Percentiles rank a stretch among this genome's conserved stretches.
phyloP scores from a whole-genome alignment of 2,888 invertebrate genomes.

The Subacronicta megacephala region DNA sequence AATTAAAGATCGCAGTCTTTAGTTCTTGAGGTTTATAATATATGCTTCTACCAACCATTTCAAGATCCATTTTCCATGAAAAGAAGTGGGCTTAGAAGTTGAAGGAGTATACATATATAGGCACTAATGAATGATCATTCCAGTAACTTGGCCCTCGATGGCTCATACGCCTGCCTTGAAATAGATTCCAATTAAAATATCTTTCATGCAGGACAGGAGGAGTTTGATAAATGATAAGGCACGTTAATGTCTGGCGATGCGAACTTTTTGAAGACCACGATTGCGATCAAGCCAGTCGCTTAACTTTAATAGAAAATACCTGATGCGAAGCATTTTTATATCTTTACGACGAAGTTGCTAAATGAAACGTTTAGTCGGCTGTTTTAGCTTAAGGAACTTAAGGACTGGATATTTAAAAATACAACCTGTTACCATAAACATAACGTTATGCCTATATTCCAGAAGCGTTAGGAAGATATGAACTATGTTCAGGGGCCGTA shows the following conservation, averaged over 20 bases:
- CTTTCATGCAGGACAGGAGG: constrained; percentile 38
- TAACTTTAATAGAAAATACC: constrained; percentile 48
- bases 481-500: no score
- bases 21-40: no score
- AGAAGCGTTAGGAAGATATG: no score
- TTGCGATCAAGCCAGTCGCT: constrained; percentile 30
- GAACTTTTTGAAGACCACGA: constrained; percentile 46
- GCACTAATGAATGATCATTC: neutral
- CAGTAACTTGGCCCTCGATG: constrained; percentile 17
- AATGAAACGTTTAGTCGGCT: constrained; percentile 10
- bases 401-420: no score
- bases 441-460: no score
- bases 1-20: no score
- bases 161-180: constrained; percentile 34
- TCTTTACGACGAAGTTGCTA: constrained; percentile 31
- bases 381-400: constrained; percentile 4
- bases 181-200: constrained; percentile 58
- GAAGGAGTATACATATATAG: neutral
- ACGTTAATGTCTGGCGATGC: constrained; percentile 44
- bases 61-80: no score
- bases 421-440: no score
- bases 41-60: no score
- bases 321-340: constrained; percentile 42
- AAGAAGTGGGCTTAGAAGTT: neutral
- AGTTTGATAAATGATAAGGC: constrained; percentile 57